Conservation (phyloP, 2,797 vertebrate species). For the Gila robusta region DNA sequence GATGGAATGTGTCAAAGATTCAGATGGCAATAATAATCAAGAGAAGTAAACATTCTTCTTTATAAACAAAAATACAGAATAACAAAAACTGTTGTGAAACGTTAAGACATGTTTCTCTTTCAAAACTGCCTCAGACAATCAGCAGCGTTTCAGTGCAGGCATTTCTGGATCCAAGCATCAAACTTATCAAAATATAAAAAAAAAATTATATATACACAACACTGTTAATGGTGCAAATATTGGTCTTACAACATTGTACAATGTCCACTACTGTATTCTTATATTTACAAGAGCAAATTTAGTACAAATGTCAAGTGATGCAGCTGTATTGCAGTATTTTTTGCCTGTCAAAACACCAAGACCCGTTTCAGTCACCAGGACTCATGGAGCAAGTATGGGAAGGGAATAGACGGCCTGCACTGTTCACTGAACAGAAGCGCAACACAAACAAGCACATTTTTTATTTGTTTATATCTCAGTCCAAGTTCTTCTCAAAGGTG, state of each 20-base stretch:
- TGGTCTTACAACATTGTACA: conserved; percentile 53
- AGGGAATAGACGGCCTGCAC: conserved; percentile 27
- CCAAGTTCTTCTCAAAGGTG: conserved; percentile 89
- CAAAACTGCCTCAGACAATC: conserved; percentile 39
- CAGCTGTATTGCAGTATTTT: conserved; percentile 42
- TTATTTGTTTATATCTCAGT: conserved; percentile 67
- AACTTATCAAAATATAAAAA: conserved; percentile 29
- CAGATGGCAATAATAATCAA: conserved; percentile 19
- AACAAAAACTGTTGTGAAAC: conserved; percentile 33
- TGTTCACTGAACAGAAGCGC: conserved; percentile 51
- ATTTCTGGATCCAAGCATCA: conserved; percentile 46
- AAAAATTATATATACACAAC: conserved; percentile 9
- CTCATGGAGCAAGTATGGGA: conserved; percentile 39
- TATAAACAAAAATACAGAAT: conserved; percentile 34
- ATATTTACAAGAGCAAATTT: conserved; percentile 42
- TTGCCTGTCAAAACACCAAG: conserved; percentile 22
- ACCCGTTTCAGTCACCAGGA: conserved; percentile 63
- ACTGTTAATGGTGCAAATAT: conserved; percentile 20
- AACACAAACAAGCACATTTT: conserved; percentile 19
- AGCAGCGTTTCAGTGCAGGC: conserved; percentile 66
- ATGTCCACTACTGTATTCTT: conserved; percentile 33
- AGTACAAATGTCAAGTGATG: conserved; percentile 55
- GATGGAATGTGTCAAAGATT: conserved; percentile 44
- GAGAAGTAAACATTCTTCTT: conserved; percentile 36
- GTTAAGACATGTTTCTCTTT: conserved; percentile 33